Base-by-base conservation (phyloP, 1,140 invertebrate species). In the Lordiphosa stackelbergi region DNA sequence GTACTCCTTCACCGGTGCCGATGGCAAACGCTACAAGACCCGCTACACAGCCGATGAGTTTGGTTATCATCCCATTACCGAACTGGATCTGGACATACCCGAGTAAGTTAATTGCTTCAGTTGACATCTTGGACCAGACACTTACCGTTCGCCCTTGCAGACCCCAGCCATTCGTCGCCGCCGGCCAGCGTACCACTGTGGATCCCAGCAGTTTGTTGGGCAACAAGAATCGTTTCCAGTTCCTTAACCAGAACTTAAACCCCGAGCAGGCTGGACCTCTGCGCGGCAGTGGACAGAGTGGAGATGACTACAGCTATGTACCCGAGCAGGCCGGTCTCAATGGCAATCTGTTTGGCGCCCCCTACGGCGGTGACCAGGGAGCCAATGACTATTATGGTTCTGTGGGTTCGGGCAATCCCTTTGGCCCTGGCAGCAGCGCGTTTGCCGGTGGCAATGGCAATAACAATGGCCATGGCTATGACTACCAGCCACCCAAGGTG, bases 1-100 rank as follows among this genome's bases (percentile, higher is more conserved):
- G 55, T 92, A 91, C 78, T 91, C 91, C 2, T 93, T 91, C 83
- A 88, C 88, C 5, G 91, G 90, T 3, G 89, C 88, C 59, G 91
- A 92, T 75, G 91, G 91, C 60, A 91, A 90, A 64, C 89, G 89
- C 4, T 92, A 93, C 88, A 84, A 66, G 66, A 87, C 86, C 12
- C 79, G 86, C 1, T 88, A 88, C 36, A 88, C 86, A 6, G 86
- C 86, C 47, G 86, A 88, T 57, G 86, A 88, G 61, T 77, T 88
- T 36, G 86, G 86, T 9, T 88, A 88, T 16, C 86, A 88, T 61
- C 86, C 86, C 24, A 87, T 88, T 22, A 88, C 86, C 11, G 86
- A 87, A 62, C 62, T 88, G 37, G 86, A 88, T 48, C 66, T 87
- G 13, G 86, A 88, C 47, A 74, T 88, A 24, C 86, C 86, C 28